Evolutionary conservation across 2,888 invertebrate genomes (phyloP).

Genomic region (Pegoplata infirma): DNA sequence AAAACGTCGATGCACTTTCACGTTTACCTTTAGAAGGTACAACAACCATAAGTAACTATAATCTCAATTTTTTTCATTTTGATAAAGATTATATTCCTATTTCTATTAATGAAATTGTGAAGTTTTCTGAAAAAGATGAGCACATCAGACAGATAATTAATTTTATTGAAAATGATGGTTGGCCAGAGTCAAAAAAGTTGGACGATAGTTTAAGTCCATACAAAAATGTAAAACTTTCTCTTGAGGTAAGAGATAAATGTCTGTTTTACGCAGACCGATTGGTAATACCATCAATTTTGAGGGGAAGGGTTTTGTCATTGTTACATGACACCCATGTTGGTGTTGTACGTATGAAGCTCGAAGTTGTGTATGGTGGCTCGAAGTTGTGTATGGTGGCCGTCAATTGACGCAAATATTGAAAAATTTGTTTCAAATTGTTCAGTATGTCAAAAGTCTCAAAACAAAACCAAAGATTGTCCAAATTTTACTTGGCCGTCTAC

Average conservation of each 20-base stretch:
- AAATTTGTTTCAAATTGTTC: conserved; percentile 9
- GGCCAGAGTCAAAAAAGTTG: conserved; percentile 1
- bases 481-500: conserved; percentile 42
- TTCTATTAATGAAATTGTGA: not conserved
- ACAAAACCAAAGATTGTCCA: conserved; percentile 29
- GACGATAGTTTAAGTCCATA: not conserved
- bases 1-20: conserved; percentile 49
- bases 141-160: not conserved
- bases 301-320: conserved; percentile 8
- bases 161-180: conserved; percentile 1
- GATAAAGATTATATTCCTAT: conserved; percentile 1
- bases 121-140: conserved; percentile 4
- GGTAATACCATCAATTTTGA: conserved; percentile 33
- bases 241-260: conserved; percentile 30
- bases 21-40: conserved; percentile 34
- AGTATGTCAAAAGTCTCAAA: conserved; percentile 27
- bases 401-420: conserved; percentile 44
- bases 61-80: conserved; percentile 36
- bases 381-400: conserved; percentile 40
- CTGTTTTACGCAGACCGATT: conserved; percentile 46
- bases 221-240: conserved; percentile 13
- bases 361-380: too few species aligned
- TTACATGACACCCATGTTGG: conserved; percentile 47
- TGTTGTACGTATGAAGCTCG: conserved; percentile 35
- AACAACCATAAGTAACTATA: conserved; percentile 20